These are phyloP conservation scores for Luperina testacea DNA, from an alignment of 2,888 invertebrate species.

Conservation along the genomic window DNA sequence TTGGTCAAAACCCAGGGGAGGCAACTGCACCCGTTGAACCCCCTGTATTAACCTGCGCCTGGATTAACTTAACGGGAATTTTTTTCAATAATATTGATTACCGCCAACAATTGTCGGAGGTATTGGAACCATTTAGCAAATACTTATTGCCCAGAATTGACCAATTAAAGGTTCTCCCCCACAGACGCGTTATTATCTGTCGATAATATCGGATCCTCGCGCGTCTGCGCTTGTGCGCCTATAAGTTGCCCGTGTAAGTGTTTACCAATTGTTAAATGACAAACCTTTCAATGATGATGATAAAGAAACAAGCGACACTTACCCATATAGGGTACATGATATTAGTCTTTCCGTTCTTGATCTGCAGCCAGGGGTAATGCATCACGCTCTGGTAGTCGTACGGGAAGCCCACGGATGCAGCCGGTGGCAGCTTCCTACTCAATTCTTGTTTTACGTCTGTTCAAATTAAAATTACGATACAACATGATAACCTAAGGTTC, in stretches of 20 bases:
- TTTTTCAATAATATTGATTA: background rate
- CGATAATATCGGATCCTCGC: too few relatives aligned
- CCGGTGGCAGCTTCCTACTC: slow-evolving; percentile 76
- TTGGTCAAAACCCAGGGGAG: too few relatives aligned
- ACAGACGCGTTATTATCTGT: too few relatives aligned
- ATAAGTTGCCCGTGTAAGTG: background rate
- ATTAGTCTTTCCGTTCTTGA: slow-evolving; percentile 82
- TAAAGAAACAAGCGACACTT: slow-evolving; percentile 51
- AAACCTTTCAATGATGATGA: background rate
- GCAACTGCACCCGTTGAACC: too few relatives aligned
- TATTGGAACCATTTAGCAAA: background rate
- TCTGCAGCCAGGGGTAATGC: slow-evolving; percentile 87
- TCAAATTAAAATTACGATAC: slow-evolving; percentile 3
- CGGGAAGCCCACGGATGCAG: slow-evolving; percentile 80
- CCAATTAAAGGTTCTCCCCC: too few relatives aligned
- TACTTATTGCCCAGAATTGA: background rate
- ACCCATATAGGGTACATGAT: slow-evolving; percentile 88
- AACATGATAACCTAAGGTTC: background rate
- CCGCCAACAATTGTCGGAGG: background rate
- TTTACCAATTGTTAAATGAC: background rate
- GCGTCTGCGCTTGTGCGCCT: background rate
- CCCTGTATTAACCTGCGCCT: too few relatives aligned
- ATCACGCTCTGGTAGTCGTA: slow-evolving; percentile 88
- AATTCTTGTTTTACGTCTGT: slow-evolving; percentile 79
- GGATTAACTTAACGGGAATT: background rate